Conservation (phyloP, 2,888 invertebrate species). For the Digitonthophagus gazella region DNA sequence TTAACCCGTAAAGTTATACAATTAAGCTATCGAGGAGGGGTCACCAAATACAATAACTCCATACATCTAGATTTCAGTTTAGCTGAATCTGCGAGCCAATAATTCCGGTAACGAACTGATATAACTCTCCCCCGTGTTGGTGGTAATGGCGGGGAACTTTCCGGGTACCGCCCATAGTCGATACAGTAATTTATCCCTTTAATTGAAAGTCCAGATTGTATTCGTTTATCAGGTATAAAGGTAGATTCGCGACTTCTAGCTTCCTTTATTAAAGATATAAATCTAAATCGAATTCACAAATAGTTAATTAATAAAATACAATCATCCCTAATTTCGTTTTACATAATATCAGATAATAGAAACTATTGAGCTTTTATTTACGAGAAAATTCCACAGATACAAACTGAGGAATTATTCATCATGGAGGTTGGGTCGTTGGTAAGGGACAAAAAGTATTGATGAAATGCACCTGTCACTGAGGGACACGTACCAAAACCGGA, state of each 20-base stretch:
- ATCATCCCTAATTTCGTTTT: neutral
- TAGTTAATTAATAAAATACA: neutral
- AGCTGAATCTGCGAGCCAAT: neutral
- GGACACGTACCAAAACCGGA: neutral
- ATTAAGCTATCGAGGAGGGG: neutral
- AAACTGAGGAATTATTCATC: neutral
- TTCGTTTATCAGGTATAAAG: neutral
- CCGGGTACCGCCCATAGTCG: neutral
- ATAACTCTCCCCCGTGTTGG: neutral
- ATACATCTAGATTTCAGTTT: neutral
- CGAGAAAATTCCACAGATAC: neutral
- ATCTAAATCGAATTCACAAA: neutral
- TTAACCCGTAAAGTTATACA: neutral
- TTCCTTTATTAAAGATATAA: neutral
- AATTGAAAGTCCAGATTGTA: neutral
- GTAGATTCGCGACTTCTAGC: neutral
- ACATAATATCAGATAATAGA: neutral
- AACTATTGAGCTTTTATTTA: neutral
- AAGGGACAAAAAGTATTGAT: neutral
- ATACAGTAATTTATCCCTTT: neutral
- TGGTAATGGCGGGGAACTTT: neutral
- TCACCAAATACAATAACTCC: neutral
- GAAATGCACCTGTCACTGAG: neutral
- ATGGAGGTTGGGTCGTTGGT: neutral
- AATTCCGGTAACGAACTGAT: neutral